A percentile compares a stretch with the other conserved stretches of the same genome.
Evolutionary conservation across 64 coral and sea anemone species (phyloP).

Genomic region (Cladopsammia gracilis): DNA sequence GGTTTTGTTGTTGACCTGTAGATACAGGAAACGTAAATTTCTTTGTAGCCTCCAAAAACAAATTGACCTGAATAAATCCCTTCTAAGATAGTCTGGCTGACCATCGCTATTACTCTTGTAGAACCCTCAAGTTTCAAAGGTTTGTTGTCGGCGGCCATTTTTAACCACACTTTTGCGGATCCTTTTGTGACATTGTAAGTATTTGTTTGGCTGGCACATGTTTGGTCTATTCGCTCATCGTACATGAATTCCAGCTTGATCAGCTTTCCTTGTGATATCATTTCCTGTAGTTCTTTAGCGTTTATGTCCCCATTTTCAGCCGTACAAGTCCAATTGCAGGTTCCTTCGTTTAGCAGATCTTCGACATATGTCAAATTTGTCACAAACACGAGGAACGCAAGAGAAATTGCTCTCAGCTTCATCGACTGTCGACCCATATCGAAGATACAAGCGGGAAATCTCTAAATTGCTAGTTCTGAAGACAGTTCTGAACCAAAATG

Average conservation of each 20-base stretch:
- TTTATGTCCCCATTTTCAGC: neutral
- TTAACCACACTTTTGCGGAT: neutral
- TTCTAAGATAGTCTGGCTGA: neutral
- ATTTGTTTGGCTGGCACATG: neutral
- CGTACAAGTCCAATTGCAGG: constrained; percentile 8
- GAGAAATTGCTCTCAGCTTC: neutral
- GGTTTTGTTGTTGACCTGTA: neutral
- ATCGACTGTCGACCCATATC: neutral
- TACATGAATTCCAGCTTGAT: neutral
- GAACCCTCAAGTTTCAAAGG: too few species aligned
- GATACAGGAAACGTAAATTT: neutral
- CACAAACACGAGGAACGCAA: neutral
- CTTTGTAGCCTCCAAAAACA: neutral
- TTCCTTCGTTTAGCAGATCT: neutral
- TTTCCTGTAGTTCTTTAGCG: neutral
- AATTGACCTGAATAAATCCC: neutral
- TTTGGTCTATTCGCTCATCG: neutral
- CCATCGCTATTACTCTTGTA: neutral
- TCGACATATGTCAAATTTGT: neutral
- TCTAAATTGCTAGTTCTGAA: too few species aligned
- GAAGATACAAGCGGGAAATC: too few species aligned
- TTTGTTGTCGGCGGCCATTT: neutral
- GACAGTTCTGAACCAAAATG: too few species aligned
- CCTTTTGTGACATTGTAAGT: neutral
- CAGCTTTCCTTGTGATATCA: neutral